Evolutionary conservation across 2,797 vertebrate genomes (phyloP).

Genomic region (Malacoraja senta): DNA sequence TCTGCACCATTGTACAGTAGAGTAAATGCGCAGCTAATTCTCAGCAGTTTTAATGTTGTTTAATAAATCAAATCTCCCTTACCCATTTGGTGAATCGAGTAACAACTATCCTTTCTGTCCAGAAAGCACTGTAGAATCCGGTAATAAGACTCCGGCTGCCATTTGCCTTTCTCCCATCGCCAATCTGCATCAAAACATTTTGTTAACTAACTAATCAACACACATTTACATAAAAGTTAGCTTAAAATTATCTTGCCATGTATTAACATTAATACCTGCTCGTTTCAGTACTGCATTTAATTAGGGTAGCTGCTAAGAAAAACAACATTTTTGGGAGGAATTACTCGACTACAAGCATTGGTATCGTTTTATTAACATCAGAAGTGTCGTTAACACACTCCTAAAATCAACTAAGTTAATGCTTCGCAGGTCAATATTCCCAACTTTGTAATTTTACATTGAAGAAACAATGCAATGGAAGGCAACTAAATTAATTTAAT

Average conservation of each 20-base stretch:
- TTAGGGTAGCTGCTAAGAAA: neutral
- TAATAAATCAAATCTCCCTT: constrained; percentile 44
- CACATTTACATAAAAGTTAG: neutral
- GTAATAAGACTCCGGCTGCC: constrained; percentile 68
- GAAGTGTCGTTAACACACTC: neutral
- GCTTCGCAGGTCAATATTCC: neutral
- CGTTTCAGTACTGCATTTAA: constrained; percentile 13
- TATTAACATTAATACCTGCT: neutral
- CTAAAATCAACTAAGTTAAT: neutral
- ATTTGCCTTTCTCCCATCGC: constrained; percentile 67
- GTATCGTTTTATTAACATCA: neutral
- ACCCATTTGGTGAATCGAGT: constrained; percentile 85
- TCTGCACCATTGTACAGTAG: neutral
- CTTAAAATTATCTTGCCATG: neutral
- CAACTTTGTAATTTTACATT: neutral
- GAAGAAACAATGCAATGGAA: neutral
- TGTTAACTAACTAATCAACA: neutral
- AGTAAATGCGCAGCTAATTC: neutral
- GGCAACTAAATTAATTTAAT: neutral
- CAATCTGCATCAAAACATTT: constrained; percentile 53
- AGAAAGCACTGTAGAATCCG: constrained; percentile 72
- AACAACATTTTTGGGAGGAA: neutral
- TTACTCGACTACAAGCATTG: neutral
- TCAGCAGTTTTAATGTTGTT: neutral
- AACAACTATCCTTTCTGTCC: constrained; percentile 79